A percentile compares a stretch with the other conserved stretches of the same genome.
Evolutionary conservation across 2,888 invertebrate genomes (phyloP).

Genomic region (Aricia artaxerxes): DNA sequence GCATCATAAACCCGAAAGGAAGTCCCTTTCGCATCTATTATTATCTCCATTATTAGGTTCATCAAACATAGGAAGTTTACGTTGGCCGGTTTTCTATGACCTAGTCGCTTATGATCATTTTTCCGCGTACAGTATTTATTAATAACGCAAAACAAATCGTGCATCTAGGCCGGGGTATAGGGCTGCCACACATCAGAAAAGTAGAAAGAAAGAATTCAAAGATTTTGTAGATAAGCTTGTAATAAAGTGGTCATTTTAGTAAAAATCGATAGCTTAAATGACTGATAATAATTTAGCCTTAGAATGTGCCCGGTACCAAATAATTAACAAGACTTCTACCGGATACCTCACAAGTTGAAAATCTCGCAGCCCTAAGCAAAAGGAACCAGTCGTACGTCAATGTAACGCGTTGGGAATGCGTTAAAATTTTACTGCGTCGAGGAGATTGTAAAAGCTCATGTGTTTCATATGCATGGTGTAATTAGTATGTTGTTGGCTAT

Average conservation of each 20-base stretch:
- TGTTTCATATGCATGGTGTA: background rate
- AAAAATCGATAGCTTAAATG: background rate
- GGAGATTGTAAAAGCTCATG: background rate
- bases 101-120: constrained; percentile 34
- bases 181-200: constrained; percentile 28
- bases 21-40: background rate
- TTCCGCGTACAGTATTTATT: constrained; percentile 43
- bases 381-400: constrained; percentile 18
- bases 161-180: constrained; percentile 40
- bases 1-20: constrained; percentile 5
- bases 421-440: constrained; percentile 13
- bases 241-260: background rate
- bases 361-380: background rate
- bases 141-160: constrained; percentile 39
- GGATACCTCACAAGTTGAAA: background rate
- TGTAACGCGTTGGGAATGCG: constrained; percentile 22
- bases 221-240: background rate
- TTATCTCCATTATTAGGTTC: constrained; percentile 14
- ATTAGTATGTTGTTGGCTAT: background rate
- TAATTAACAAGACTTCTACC: background rate
- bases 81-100: constrained; percentile 26
- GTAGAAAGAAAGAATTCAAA: background rate
- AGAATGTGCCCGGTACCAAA: background rate
- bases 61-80: constrained; percentile 28
- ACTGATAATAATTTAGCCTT: background rate